phyloP scores from a whole-genome alignment of 2,888 invertebrate genomes.

The Melanostoma mellinum region DNA sequence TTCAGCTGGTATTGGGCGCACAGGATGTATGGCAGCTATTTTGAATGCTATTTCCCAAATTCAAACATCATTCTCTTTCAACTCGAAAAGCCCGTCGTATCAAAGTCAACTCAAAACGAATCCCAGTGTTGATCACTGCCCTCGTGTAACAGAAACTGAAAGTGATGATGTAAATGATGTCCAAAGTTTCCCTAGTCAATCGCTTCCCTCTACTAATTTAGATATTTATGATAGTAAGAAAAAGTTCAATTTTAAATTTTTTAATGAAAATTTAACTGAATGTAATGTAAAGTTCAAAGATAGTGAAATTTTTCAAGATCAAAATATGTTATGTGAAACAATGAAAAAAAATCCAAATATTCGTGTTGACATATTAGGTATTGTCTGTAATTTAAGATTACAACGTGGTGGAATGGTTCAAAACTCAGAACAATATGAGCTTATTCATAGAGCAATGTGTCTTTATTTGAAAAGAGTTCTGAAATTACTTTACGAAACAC shows the following conservation, averaged over 20 bases:
- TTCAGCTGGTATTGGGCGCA: slow-evolving; percentile 96
- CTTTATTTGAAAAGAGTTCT: slow-evolving; percentile 84
- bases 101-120: slow-evolving; percentile 42
- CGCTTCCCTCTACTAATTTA: slow-evolving; percentile 59
- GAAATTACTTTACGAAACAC: slow-evolving; percentile 47
- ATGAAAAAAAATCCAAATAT: slow-evolving; percentile 77
- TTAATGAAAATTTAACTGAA: slow-evolving; percentile 32
- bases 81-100: slow-evolving; percentile 20
- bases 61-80: slow-evolving; percentile 80
- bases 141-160: slow-evolving; percentile 79
- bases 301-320: slow-evolving; percentile 10
- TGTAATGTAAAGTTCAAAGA: slow-evolving; percentile 15
- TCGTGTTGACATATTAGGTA: slow-evolving; percentile 93
- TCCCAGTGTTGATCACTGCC: slow-evolving; percentile 30
- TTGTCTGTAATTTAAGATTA: slow-evolving; percentile 93
- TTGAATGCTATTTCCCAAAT: slow-evolving; percentile 94
- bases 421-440: slow-evolving; percentile 96
- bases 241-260: slow-evolving; percentile 46
- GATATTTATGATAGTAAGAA: slow-evolving; percentile 37
- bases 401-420: slow-evolving; percentile 98
- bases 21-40: slow-evolving; percentile 95
- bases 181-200: slow-evolving; percentile 69
- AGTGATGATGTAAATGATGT: slow-evolving; percentile 58
- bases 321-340: slow-evolving; percentile 41
- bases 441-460: slow-evolving; percentile 93